A percentile compares a stretch with the other conserved stretches of the same genome.
These are phyloP conservation scores for Oreohelix idahoensis DNA, from an alignment of 1,140 invertebrate genomes.

Conservation along the genomic window DNA sequence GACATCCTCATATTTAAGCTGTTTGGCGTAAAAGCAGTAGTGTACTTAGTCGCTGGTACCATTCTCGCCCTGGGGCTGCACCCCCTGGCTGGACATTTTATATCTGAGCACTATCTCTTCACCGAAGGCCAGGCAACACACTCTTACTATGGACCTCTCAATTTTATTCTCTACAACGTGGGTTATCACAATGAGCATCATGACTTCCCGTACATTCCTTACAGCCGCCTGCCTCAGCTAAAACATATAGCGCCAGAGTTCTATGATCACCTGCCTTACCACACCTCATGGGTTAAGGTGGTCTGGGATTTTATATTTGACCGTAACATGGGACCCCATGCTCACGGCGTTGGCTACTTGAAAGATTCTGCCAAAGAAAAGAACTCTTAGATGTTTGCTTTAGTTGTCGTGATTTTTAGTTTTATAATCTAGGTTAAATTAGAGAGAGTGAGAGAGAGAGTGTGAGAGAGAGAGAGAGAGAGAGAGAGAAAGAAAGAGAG, in stretches of 20 bases:
- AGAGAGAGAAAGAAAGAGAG: too few relatives aligned
- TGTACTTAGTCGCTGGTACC: slow-evolving; percentile 89
- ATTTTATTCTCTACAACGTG: slow-evolving; percentile 98
- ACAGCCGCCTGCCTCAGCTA: slow-evolving; percentile 66
- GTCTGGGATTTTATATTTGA: slow-evolving; percentile 71
- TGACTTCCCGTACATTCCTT: slow-evolving; percentile 71
- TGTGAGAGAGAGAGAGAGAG: too few relatives aligned
- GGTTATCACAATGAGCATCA: slow-evolving; percentile 79
- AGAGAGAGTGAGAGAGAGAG: too few relatives aligned
- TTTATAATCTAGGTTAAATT: too few relatives aligned
- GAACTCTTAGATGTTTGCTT: neutral
- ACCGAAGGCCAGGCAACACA: slow-evolving; percentile 96
- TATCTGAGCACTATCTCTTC: slow-evolving; percentile 99
- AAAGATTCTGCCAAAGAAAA: slow-evolving; percentile 27
- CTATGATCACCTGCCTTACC: slow-evolving; percentile 94
- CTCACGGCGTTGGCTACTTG: slow-evolving; percentile 55
- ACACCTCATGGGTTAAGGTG: slow-evolving; percentile 88
- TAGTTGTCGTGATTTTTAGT: too few relatives aligned
- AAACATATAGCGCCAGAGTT: slow-evolving; percentile 94
- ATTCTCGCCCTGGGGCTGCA: slow-evolving; percentile 95
- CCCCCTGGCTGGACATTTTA: slow-evolving; percentile 98
- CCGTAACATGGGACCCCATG: slow-evolving; percentile 67
- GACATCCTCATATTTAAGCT: slow-evolving; percentile 84
- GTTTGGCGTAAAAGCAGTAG: slow-evolving; percentile 84
- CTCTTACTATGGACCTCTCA: slow-evolving; percentile 96